Conservation (phyloP, 2,797 vertebrate species). For the Sebastes nivosus region DNA sequence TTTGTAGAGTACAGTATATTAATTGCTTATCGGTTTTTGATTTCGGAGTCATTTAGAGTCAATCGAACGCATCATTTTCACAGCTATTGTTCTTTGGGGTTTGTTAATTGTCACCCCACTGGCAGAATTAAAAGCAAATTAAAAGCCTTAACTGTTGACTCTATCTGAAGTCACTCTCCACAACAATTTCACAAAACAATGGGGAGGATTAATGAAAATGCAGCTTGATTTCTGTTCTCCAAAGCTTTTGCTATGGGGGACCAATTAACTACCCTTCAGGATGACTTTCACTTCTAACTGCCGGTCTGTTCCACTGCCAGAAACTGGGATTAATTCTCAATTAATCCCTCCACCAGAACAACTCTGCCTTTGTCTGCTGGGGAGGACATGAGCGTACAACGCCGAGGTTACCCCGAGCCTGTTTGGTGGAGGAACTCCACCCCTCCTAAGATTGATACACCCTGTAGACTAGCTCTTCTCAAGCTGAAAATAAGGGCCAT, state of each 20-base stretch:
- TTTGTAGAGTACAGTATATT: slow-evolving; percentile 75
- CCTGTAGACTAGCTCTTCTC: slow-evolving; percentile 82
- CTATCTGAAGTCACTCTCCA: slow-evolving; percentile 86
- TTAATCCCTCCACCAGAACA: slow-evolving; percentile 89
- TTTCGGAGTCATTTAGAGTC: slow-evolving; percentile 79
- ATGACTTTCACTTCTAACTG: slow-evolving; percentile 89
- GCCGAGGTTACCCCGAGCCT: slow-evolving; percentile 82
- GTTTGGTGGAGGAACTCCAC: slow-evolving; percentile 76
- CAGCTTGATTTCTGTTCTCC: slow-evolving; percentile 86
- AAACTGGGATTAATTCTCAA: slow-evolving; percentile 90
- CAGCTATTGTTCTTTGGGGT: slow-evolving; percentile 81
- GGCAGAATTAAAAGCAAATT: slow-evolving; percentile 87
- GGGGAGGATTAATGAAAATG: slow-evolving; percentile 86
- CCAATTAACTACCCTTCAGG: slow-evolving; percentile 91
- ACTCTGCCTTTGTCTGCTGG: slow-evolving; percentile 87
- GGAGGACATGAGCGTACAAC: slow-evolving; percentile 85
- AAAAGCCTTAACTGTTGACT: slow-evolving; percentile 87
- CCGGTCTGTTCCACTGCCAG: slow-evolving; percentile 87
- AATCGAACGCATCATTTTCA: slow-evolving; percentile 79
- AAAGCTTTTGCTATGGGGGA: slow-evolving; percentile 85
- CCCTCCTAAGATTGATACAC: slow-evolving; percentile 83
- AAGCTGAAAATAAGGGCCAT: slow-evolving; percentile 88
- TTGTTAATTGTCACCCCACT: slow-evolving; percentile 84
- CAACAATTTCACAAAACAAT: slow-evolving; percentile 87
- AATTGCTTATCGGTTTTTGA: slow-evolving; percentile 84